Conservation (phyloP, 1,140 invertebrate species). For the Colletes gigas region DNA sequence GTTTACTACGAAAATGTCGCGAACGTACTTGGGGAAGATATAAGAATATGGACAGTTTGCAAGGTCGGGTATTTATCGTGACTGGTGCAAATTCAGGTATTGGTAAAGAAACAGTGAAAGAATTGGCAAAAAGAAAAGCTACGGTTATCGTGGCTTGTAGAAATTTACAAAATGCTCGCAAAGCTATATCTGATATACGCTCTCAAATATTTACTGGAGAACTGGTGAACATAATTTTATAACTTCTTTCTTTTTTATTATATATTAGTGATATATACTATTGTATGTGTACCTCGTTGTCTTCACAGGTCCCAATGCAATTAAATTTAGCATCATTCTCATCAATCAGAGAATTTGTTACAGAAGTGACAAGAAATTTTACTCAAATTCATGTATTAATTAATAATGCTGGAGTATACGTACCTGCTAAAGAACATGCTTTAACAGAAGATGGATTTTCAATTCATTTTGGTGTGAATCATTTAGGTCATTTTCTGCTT, state of each 20-base stretch:
- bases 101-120: slow-evolving; percentile 88
- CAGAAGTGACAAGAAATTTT: slow-evolving; percentile 84
- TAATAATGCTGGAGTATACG: slow-evolving; percentile 88
- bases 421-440: slow-evolving; percentile 79
- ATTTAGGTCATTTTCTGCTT: slow-evolving; percentile 92
- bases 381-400: slow-evolving; percentile 87
- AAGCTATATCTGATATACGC: slow-evolving; percentile 84
- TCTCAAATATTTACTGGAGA: slow-evolving; percentile 81
- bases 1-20: slow-evolving; percentile 79
- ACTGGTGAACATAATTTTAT: slow-evolving; percentile 80
- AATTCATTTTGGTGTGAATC: slow-evolving; percentile 90
- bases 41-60: slow-evolving; percentile 74
- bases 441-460: slow-evolving; percentile 92
- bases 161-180: slow-evolving; percentile 83
- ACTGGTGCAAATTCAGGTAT: slow-evolving; percentile 92
- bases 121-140: slow-evolving; percentile 85
- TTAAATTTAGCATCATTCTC: slow-evolving; percentile 87
- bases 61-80: slow-evolving; percentile 86
- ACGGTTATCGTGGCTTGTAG: slow-evolving; percentile 89
- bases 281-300: background rate
- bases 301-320: slow-evolving; percentile 85
- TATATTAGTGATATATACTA: background rate
- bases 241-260: background rate
- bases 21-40: slow-evolving; percentile 80
- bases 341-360: slow-evolving; percentile 87